Conservation (phyloP, 2,888 invertebrate species). For the Notodonta ziczac region DNA sequence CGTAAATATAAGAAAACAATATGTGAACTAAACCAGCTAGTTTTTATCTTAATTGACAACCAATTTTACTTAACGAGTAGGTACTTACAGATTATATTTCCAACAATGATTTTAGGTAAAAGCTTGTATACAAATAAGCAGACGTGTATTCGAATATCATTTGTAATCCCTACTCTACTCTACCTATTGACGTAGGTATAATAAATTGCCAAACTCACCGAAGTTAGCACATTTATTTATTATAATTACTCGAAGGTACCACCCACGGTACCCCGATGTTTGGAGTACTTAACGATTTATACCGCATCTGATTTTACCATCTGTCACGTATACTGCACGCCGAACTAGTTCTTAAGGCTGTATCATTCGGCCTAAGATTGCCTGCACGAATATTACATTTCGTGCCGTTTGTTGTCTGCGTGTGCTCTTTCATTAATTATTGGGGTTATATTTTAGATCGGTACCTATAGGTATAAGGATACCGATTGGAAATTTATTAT, state of each 20-base stretch:
- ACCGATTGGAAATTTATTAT: slow-evolving; percentile 38
- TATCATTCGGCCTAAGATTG: slow-evolving; percentile 26
- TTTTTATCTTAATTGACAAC: too few relatives aligned
- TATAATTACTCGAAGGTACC: slow-evolving; percentile 70
- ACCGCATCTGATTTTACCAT: slow-evolving; percentile 44
- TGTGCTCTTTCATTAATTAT: slow-evolving; percentile 63
- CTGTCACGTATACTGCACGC: slow-evolving; percentile 29
- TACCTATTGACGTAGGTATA: slow-evolving; percentile 50
- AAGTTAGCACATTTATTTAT: slow-evolving; percentile 70
- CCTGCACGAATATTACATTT: slow-evolving; percentile 22
- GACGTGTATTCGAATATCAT: slow-evolving; percentile 22
- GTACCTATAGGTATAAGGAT: slow-evolving; percentile 32
- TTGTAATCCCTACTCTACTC: slow-evolving; percentile 32
- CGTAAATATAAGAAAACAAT: too few relatives aligned
- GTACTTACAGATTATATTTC: too few relatives aligned
- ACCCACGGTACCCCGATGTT: slow-evolving; percentile 60
- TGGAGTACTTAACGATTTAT: slow-evolving; percentile 52
- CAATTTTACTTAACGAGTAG: too few relatives aligned
- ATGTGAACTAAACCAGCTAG: too few relatives aligned
- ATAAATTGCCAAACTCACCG: slow-evolving; percentile 53
- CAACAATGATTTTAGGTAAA: too few relatives aligned
- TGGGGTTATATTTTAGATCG: slow-evolving; percentile 42
- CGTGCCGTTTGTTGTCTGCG: slow-evolving; percentile 45
- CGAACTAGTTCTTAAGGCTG: slow-evolving; percentile 26
- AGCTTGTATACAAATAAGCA: neutral